Evolutionary conservation across 2,888 invertebrate species (phyloP), one percentile per base, ranked within the genome.

Genomic region (Athripsodes cinereus): DNA sequence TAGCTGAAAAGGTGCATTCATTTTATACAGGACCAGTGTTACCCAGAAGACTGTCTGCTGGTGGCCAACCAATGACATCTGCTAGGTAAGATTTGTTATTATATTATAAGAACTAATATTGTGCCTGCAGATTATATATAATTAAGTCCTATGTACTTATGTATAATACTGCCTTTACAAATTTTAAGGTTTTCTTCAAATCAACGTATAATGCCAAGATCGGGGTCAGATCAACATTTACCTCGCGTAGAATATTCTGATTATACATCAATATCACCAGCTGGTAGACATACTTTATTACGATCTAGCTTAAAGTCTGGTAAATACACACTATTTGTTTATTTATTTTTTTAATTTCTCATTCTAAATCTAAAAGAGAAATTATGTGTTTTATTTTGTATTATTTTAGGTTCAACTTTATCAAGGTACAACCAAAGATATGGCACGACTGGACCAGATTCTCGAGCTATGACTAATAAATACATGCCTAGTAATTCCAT

Each of bases 1-100:
- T 95, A 55, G 93, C 94, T 3, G 94, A 95, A 72, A 93, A 93
- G 75, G 93, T 94, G 57, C 94, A 94, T 72, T 88, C 92, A 55
- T 92, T 91, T 73, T 90, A 91, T 69, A 81, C 83, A n/a, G 82
- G 83, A 22, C 72, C 75, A 47, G 70, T 71, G 63, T 69, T 73
- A 66, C 79, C 78, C 2, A 72, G 85, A 52, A 78, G 86, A 62
- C 84, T 86, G 83, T 85, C 86, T n/a, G 83, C 86, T 19, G 86
- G 86, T n/a, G 78, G 75, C 64, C 80, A 81, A 65, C 76, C 80
- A 2, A 69, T 78, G 60, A 69, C 71, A 40, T 65, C 72, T 55
- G 61, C 62, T 48, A 64, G 64, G 64, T 64, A 52, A 31, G 48
- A n/a, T n/a, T n/a, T n/a, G n/a, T n/a, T n/a, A 31, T 19, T 48